Conservation (phyloP, 2,888 invertebrate species). For the Argynnis bischoffii region DNA sequence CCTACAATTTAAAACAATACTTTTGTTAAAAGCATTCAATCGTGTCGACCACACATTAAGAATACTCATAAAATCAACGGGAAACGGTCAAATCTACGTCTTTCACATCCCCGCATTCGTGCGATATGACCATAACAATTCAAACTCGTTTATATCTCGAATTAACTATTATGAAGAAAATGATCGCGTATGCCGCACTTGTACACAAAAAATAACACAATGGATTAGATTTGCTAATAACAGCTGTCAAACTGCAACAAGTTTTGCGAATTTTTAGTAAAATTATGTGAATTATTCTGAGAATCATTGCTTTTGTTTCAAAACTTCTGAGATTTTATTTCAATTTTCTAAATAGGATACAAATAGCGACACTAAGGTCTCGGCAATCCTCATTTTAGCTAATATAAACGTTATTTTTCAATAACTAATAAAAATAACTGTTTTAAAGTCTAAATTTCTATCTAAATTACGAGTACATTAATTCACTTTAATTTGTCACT, state of each 20-base stretch:
- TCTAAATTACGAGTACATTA: no score
- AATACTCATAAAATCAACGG: conserved; percentile 70
- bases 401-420: no score
- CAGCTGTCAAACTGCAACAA: conserved; percentile 12
- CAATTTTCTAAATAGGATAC: no score
- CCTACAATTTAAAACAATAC: conserved; percentile 31
- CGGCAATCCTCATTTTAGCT: no score
- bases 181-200: conserved; percentile 50
- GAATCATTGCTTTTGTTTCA: no score
- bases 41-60: conserved; percentile 74
- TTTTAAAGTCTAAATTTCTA: no score
- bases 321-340: neutral
- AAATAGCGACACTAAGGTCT: no score
- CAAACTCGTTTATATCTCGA: conserved; percentile 58
- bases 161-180: conserved; percentile 58
- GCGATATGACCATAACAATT: conserved; percentile 65
- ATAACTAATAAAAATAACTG: no score
- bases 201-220: conserved; percentile 31
- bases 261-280: conserved; percentile 1
- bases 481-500: no score
- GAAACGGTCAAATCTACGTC: conserved; percentile 47
- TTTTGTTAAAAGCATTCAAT: conserved; percentile 43
- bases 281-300: neutral
- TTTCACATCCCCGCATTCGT: conserved; percentile 52
- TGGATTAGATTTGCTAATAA: conserved; percentile 7